Conservation (phyloP, 1,140 invertebrate species). For the Habropoda laboriosa region DNA sequence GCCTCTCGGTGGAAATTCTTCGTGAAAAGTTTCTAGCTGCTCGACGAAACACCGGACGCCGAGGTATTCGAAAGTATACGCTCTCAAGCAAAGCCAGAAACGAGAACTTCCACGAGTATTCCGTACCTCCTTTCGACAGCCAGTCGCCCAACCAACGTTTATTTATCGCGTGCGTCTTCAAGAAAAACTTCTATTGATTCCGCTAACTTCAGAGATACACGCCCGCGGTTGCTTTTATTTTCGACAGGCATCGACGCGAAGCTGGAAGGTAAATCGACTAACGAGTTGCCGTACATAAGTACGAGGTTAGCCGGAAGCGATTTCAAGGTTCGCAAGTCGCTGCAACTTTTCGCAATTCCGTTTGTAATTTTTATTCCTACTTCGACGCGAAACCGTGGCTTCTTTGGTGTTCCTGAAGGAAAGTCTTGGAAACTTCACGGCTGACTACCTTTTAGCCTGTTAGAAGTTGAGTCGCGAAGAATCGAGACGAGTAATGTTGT, state of each 20-base stretch:
- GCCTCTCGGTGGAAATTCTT: background rate
- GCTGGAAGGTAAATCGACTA: background rate
- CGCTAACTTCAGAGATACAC: background rate
- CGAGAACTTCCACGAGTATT: background rate
- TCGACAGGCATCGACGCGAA: background rate
- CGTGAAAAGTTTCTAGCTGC: background rate
- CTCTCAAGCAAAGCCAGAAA: background rate
- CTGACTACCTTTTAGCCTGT: too few relatives aligned
- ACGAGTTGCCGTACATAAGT: background rate
- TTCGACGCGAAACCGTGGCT: background rate
- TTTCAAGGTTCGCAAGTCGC: background rate
- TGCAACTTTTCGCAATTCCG: background rate
- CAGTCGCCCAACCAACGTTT: background rate
- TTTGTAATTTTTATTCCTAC: background rate
- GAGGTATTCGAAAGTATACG: too few relatives aligned
- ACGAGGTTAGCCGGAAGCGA: background rate
- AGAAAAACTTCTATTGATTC: conserved; percentile 4
- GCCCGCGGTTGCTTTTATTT: conserved; percentile 2
- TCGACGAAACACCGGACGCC: background rate
- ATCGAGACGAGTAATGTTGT: too few relatives aligned
- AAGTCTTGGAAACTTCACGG: too few relatives aligned
- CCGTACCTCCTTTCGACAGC: background rate
- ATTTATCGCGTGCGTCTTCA: background rate
- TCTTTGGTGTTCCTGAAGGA: background rate
- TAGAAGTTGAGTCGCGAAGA: too few relatives aligned